A percentile compares a stretch with the other conserved stretches of the same genome.
phyloP scores from a whole-genome alignment of 1,140 invertebrate genomes.

The Zaprionus tsacasi region DNA sequence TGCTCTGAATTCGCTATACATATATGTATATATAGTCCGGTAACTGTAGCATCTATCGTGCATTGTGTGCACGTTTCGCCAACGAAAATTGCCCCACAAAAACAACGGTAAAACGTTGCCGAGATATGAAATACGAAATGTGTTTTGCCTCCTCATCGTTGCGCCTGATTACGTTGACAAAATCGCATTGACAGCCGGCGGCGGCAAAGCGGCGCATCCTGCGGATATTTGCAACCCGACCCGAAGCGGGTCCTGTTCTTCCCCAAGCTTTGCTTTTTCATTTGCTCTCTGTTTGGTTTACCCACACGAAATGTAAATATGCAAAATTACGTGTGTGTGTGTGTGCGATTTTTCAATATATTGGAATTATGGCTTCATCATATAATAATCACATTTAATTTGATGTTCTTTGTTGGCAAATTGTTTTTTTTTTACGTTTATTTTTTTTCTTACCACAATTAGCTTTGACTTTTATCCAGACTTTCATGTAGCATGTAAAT shows the following conservation, averaged over 20 bases:
- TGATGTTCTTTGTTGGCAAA: neutral
- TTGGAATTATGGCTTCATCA: neutral
- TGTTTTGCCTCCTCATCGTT: constrained; percentile 44
- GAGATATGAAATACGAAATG: constrained; percentile 20
- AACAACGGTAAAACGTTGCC: constrained; percentile 48
- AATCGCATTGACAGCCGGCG: constrained; percentile 69
- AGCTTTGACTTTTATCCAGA: neutral
- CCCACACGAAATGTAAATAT: neutral
- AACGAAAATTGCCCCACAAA: constrained; percentile 27
- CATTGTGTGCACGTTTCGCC: constrained; percentile 16
- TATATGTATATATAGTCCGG: neutral
- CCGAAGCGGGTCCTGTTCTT: neutral
- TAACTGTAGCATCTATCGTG: constrained; percentile 21
- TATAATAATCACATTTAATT: constrained; percentile 14
- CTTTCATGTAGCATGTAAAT: neutral
- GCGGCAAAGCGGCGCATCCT: constrained; percentile 61
- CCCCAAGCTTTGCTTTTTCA: constrained; percentile 10
- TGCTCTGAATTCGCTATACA: constrained; percentile 12
- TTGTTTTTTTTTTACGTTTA: neutral
- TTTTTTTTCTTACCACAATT: neutral
- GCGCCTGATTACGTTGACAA: constrained; percentile 68
- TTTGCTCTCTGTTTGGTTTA: constrained; percentile 1
- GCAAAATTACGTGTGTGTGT: neutral
- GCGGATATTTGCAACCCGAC: constrained; percentile 63
- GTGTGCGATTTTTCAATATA: constrained; percentile 6